Percentiles rank a stretch among this genome's conserved stretches.
Conservation (phyloP, 2,113 vertebrate species). For the Cyanistes caeruleus region DNA sequence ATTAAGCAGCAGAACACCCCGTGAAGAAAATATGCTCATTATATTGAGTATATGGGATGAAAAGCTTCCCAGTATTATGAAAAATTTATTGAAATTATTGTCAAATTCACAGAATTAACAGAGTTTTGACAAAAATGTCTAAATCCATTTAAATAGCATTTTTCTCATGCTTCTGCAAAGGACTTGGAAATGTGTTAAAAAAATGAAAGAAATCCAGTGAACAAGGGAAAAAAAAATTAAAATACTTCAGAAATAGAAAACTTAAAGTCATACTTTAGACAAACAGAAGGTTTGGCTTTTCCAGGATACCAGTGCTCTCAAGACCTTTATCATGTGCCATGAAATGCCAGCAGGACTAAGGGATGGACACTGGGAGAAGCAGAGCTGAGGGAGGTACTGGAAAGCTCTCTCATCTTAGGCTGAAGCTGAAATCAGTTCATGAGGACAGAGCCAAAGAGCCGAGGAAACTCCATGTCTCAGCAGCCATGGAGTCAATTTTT, state of each 20-base stretch:
- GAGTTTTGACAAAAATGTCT: background rate
- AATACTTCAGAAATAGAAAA: background rate
- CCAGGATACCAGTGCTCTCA: background rate
- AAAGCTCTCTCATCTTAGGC: background rate
- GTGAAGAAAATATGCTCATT: background rate
- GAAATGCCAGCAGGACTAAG: background rate
- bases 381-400: background rate
- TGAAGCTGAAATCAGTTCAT: background rate
- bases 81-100: background rate
- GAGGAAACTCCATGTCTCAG: background rate
- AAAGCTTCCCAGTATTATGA: background rate
- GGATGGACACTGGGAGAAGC: background rate
- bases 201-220: background rate
- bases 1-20: background rate
- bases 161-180: background rate
- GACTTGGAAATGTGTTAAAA: background rate
- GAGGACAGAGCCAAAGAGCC: background rate
- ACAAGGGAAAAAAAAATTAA: accelerated
- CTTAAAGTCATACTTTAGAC: background rate
- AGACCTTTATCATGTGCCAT: accelerated
- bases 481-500: background rate
- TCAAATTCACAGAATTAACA: background rate
- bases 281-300: background rate
- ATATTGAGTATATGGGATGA: background rate
- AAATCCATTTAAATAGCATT: background rate